Evolutionary conservation across 2,888 invertebrate genomes (phyloP).

Genomic region (Agrenia bidenticulata): DNA sequence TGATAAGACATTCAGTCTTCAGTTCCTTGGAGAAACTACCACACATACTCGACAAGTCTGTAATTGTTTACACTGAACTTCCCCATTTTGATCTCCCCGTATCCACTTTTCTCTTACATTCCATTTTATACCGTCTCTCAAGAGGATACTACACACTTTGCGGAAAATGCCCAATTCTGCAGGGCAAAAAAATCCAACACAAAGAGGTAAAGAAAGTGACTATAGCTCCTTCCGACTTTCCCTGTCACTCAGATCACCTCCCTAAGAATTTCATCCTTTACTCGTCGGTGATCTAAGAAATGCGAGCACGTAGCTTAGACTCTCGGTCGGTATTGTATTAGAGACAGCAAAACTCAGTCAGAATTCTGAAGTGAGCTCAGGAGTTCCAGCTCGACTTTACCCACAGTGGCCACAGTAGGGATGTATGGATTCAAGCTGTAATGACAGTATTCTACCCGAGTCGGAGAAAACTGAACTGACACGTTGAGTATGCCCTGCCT

Average conservation of each 20-base stretch:
- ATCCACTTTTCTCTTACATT: neutral
- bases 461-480: slow-evolving; percentile 20
- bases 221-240: too few species aligned
- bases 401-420: neutral
- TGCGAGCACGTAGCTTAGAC: neutral
- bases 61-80: too few species aligned
- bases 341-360: neutral
- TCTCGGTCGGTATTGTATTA: neutral
- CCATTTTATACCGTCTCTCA: slow-evolving; percentile 9
- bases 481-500: slow-evolving; percentile 18
- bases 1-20: too few species aligned
- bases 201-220: too few species aligned
- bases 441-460: neutral
- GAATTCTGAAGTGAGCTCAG: neutral
- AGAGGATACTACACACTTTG: neutral
- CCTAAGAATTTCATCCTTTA: neutral
- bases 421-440: slow-evolving; percentile 4
- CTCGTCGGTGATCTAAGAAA: neutral
- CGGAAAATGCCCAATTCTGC: too few species aligned
- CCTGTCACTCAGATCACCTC: neutral
- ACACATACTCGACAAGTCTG: too few species aligned
- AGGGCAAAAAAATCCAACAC: too few species aligned
- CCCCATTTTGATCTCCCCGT: too few species aligned
- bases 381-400: neutral
- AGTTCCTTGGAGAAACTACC: too few species aligned